phyloP scores from a whole-genome alignment of 2,888 invertebrate genomes.

The Amblyjoppa proteus region DNA sequence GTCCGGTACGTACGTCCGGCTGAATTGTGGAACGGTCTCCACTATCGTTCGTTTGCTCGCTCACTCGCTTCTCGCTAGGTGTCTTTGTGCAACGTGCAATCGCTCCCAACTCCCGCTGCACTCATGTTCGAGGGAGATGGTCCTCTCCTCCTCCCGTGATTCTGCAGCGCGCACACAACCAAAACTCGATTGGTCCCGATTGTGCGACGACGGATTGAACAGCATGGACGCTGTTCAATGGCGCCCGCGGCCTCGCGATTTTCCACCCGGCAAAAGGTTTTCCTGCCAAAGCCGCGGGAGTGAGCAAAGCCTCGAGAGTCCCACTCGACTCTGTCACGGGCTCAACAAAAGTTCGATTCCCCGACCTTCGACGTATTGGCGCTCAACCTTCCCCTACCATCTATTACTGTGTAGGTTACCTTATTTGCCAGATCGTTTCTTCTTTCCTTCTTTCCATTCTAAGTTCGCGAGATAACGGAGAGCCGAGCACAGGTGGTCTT shows the following conservation, averaged over 20 bases:
- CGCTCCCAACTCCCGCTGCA: slow-evolving; percentile 9
- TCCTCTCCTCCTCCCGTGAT: slow-evolving; percentile 20
- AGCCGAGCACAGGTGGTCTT: slow-evolving; percentile 62
- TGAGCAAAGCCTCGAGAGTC: slow-evolving; percentile 8
- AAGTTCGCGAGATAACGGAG: not conserved
- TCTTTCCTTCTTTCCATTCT: not conserved
- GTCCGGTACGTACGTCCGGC: slow-evolving; percentile 59
- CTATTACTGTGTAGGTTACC: not conserved
- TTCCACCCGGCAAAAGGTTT: slow-evolving; percentile 33
- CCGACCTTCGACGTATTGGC: slow-evolving; percentile 3
- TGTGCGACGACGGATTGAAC: slow-evolving; percentile 54
- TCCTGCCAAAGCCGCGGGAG: slow-evolving; percentile 22
- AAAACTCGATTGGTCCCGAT: slow-evolving; percentile 58
- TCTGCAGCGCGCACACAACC: slow-evolving; percentile 16
- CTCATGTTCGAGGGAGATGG: not conserved
- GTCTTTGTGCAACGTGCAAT: slow-evolving; percentile 52
- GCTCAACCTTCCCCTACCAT: not conserved
- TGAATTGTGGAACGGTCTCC: slow-evolving; percentile 72
- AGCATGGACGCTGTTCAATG: slow-evolving; percentile 2
- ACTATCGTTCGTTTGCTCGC: slow-evolving; percentile 11
- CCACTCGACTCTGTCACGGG: slow-evolving; percentile 33
- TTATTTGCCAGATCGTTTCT: not conserved
- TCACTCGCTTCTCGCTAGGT: slow-evolving; percentile 23
- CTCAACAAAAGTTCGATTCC: slow-evolving; percentile 45
- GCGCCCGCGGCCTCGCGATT: slow-evolving; percentile 38